These are phyloP conservation scores for Cervus canadensis DNA, from an alignment of 2,113 vertebrate genomes.

Conservation along the genomic window DNA sequence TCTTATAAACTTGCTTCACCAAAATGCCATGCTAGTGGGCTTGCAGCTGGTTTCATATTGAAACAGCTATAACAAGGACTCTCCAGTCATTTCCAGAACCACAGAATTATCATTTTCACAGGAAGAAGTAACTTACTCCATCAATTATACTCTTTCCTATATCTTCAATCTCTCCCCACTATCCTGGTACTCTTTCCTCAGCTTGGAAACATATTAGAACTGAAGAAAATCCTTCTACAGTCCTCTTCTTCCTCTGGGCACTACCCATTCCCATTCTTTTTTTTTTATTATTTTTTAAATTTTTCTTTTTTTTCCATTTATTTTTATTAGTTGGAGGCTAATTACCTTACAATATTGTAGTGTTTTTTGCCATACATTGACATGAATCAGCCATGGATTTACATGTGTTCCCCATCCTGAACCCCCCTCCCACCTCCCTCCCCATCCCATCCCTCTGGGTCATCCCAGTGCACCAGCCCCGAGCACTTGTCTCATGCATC, in stretches of 20 bases:
- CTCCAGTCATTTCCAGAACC: neutral
- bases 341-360: too few relatives aligned
- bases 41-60: neutral
- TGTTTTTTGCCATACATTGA: too few relatives aligned
- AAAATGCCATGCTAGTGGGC: neutral
- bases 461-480: too few relatives aligned
- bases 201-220: neutral
- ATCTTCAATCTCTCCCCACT: neutral
- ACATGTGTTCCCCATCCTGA: too few relatives aligned
- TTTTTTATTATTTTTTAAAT: too few relatives aligned
- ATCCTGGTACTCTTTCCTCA: neutral
- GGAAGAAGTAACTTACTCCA: neutral
- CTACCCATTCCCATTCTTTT: neutral
- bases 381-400: too few relatives aligned
- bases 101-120: neutral
- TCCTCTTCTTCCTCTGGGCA: neutral
- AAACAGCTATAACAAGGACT: neutral
- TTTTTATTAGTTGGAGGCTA: too few relatives aligned
- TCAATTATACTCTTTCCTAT: neutral
- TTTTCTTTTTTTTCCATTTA: too few relatives aligned
- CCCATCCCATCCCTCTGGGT: too few relatives aligned
- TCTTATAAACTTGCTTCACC: slow-evolving; percentile 16
- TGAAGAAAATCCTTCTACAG: neutral
- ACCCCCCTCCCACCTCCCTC: too few relatives aligned
- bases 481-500: too few relatives aligned